phyloP scores from a whole-genome alignment of 35 echinoderm and acorn worm genomes.

The Nesometra sesokonis region DNA sequence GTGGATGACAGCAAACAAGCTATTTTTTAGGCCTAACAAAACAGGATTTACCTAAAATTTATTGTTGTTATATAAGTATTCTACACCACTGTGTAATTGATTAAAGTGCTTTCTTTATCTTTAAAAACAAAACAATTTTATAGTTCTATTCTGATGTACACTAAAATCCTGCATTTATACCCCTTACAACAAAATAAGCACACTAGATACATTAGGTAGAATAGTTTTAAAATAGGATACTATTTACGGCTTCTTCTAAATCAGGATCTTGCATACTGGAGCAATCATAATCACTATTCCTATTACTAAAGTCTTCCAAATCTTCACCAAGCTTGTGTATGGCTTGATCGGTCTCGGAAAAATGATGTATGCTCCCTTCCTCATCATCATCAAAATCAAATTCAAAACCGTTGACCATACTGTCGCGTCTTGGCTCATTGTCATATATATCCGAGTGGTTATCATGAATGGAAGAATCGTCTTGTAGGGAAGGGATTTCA shows the following conservation, averaged over 20 bases:
- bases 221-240: constrained; percentile 54
- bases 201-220: too few relatives aligned
- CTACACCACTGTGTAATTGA: too few relatives aligned
- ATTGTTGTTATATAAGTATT: too few relatives aligned
- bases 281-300: constrained; percentile 5
- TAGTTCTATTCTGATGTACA: too few relatives aligned
- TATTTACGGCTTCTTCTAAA: constrained; percentile 62
- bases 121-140: too few relatives aligned
- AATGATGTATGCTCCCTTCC: neutral
- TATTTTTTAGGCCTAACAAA: too few relatives aligned
- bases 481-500: neutral
- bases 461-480: too few relatives aligned
- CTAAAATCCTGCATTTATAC: too few relatives aligned
- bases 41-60: too few relatives aligned
- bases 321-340: constrained; percentile 11
- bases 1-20: too few relatives aligned
- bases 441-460: neutral
- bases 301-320: constrained; percentile 9
- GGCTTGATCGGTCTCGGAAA: neutral
- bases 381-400: constrained; percentile 15
- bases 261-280: constrained; percentile 32
- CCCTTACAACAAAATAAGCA: too few relatives aligned
- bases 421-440: constrained; percentile 10
- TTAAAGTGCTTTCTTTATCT: too few relatives aligned
- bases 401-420: neutral